phyloP scores from a whole-genome alignment of 1,140 invertebrate genomes.

The Euwallacea fornicatus region DNA sequence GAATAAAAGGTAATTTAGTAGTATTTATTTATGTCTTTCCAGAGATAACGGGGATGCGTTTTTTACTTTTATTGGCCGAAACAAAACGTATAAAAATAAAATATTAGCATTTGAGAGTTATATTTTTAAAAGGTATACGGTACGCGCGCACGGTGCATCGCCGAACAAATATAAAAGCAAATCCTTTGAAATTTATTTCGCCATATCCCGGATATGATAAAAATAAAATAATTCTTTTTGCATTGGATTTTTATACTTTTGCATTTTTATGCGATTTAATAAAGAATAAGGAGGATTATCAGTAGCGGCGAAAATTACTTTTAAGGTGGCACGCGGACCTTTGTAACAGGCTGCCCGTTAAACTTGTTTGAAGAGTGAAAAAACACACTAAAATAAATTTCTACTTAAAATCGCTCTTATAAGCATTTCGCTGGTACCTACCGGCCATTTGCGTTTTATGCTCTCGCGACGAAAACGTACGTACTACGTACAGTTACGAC shows the following conservation, averaged over 20 bases:
- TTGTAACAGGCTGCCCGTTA: too few relatives aligned
- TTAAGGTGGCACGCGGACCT: too few relatives aligned
- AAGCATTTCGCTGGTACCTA: too few relatives aligned
- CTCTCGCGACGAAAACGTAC: too few relatives aligned
- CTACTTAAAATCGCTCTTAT: too few relatives aligned
- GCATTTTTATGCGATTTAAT: slow-evolving; percentile 39
- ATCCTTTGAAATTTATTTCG: slow-evolving; percentile 40
- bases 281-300: slow-evolving; percentile 31
- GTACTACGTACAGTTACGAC: too few relatives aligned
- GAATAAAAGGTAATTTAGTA: slow-evolving; percentile 13
- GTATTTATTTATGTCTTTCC: slow-evolving; percentile 26
- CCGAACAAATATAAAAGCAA: slow-evolving; percentile 39
- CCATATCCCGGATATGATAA: slow-evolving; percentile 38
- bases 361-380: too few relatives aligned
- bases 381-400: too few relatives aligned
- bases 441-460: too few relatives aligned
- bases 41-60: slow-evolving; percentile 13
- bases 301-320: slow-evolving; percentile 10
- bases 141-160: slow-evolving; percentile 35
- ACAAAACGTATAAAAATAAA: slow-evolving; percentile 38
- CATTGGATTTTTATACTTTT: slow-evolving; percentile 39
- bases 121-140: slow-evolving; percentile 37
- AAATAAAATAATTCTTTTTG: slow-evolving; percentile 40
- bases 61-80: slow-evolving; percentile 31
- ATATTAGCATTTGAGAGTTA: slow-evolving; percentile 39